Conservation (phyloP, 2,797 vertebrate species). For the Florisuga fusca region DNA sequence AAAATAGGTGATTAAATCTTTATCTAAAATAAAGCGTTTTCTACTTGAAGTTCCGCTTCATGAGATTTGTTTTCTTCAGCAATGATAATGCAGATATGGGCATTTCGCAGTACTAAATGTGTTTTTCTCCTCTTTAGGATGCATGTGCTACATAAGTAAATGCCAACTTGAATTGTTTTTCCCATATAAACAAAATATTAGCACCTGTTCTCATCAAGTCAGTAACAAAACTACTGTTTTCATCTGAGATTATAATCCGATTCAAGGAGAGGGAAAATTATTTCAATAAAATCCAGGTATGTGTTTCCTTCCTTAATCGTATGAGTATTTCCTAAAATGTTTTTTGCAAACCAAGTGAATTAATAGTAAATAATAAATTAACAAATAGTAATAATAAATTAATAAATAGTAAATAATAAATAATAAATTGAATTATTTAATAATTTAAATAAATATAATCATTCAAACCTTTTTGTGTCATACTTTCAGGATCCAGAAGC, state of each 20-base stretch:
- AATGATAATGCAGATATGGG: neutral
- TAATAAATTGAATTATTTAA: too few species aligned
- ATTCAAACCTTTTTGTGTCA: neutral
- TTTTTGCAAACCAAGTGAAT: neutral
- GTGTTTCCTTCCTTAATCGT: neutral
- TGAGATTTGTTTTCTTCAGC: neutral
- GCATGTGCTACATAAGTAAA: neutral
- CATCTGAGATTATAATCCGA: neutral
- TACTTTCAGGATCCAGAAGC: neutral
- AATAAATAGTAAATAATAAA: neutral
- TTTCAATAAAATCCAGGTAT: conserved; percentile 5
- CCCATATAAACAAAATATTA: neutral
- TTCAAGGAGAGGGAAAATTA: neutral
- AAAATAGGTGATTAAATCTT: neutral
- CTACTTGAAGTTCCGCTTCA: neutral
- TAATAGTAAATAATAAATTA: neutral
- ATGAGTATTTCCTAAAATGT: neutral
- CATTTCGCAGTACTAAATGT: neutral
- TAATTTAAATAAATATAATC: too few species aligned
- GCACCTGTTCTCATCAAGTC: neutral
- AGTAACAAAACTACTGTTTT: neutral
- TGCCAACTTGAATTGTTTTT: neutral
- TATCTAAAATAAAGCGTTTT: neutral
- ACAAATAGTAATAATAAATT: neutral
- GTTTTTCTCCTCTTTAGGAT: neutral